Evolutionary conservation across 2,888 invertebrate species (phyloP), one percentile per base, ranked within the genome.

Genomic region (Diaphora mendica): DNA sequence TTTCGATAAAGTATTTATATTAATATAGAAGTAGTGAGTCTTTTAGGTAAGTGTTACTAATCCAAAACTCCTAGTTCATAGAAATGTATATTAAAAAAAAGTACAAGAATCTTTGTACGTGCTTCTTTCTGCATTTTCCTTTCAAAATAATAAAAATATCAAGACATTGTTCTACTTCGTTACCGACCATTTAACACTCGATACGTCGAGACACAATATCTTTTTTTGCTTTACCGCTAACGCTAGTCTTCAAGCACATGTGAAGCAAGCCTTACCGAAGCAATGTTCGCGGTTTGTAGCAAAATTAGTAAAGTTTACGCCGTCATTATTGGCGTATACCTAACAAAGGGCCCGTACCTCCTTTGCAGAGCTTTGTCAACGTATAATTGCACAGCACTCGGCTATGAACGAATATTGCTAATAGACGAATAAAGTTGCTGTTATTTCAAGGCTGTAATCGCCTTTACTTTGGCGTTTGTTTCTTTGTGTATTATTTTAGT

Each of bases 301-400:
- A 86, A 92, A 93, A 94, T 94, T 91, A 93, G 92, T 87, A 91
- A 94, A 94, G 93, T 93, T 94, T 91, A 89, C 88, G 87, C 88
- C 87, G 84, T 90, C 90, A 91, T 93, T 92, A 93, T 92, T 91
- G 92, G 90, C 89, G 88, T 84, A 84, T 85, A 86, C 87, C 66
- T 83, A 88, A 91, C 93, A 93, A 93, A 93, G 92, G 90, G 84
- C 86, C 87, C 86, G 82, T 80, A 81, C 84, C 77, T 81, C 81
- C 85, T 82, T 85, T 86, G 80, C 84, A 64, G 71, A 82, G 83
- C 90, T 92, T 91, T 91, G 92, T 89, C 91, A 86, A 87, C 89
- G 89, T 88, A 88, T 91, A 92, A 93, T 92, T 91, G 91, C 89
- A 84, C 87, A 85, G 78, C 77, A 79, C 80, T 84, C 86, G 78